Evolutionary conservation across 1,140 invertebrate genomes (phyloP), one percentile per base, ranked within the genome.

Genomic region (Agrilus planipennis): DNA sequence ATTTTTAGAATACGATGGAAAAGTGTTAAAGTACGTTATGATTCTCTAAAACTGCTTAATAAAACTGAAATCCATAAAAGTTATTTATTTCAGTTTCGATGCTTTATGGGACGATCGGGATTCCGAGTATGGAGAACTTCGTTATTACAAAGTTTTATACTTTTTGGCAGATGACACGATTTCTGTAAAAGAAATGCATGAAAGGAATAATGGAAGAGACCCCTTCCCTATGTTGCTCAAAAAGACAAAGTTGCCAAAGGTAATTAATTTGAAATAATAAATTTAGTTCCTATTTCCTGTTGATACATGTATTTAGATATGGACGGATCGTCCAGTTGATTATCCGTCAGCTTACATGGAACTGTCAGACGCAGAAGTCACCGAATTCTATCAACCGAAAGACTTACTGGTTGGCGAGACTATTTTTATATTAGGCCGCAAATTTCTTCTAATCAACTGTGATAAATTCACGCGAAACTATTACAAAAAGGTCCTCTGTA

Each of bases 91-190:
- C 43, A 76, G 81, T 29, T 90, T 90, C 57, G 75, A 78, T 45
- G 79, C 80, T 17, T 67, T 79, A 1, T 89, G 84, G 82, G 80
- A 89, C 55, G 77, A 84, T 38, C 63, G 75, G 19, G 72, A 77
- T 40, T 64, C 62, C 2, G 70, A 76, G 59, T 72, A 69, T 52
- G 79, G 77, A 2, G 76, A 79, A 52, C 56, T 72, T 36, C 68
- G 59, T 29, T 62, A 65, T 39, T 83, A 76, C 52, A 70, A 72
- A 41, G 60, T 87, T 39, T 58, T 78, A 52, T 91, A 87, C 60
- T 88, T 82, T 57, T 62, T 90, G 10, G 72, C 73, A 30, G 84
- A 90, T 58, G 82, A 90, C 53, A 84, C 78, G 0, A 70, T 90
- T 34, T 73, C 83, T 43, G 66, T 92, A 2, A 72, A 78, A 48